These are phyloP conservation scores for Athalia rosae DNA, from an alignment of 2,888 invertebrate species.

Conservation along the genomic window DNA sequence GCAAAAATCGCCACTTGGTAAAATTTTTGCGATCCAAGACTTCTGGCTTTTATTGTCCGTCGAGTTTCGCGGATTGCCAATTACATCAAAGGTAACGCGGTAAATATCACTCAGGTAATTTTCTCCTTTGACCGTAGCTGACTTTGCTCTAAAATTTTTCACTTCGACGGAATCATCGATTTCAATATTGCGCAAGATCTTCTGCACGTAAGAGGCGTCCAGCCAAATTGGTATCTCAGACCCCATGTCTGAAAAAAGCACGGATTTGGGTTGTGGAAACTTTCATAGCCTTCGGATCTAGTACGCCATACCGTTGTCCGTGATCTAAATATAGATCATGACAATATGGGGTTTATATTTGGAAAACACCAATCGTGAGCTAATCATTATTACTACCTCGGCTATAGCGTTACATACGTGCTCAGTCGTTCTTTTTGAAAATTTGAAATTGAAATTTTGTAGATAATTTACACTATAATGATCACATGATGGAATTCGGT, in stretches of 20 bases:
- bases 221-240: constrained; percentile 59
- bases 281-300: too few relatives aligned
- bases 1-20: constrained; percentile 59
- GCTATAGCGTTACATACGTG: too few relatives aligned
- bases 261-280: too few relatives aligned
- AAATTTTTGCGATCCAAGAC: constrained; percentile 58
- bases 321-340: too few relatives aligned
- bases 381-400: too few relatives aligned
- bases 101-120: constrained; percentile 70
- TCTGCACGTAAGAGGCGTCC: constrained; percentile 61
- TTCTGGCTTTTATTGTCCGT: neutral
- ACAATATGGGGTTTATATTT: too few relatives aligned
- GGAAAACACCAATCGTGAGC: too few relatives aligned
- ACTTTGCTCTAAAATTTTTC: constrained; percentile 58
- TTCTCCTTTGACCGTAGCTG: constrained; percentile 68
- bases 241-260: constrained; percentile 19
- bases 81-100: constrained; percentile 59
- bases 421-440: too few relatives aligned
- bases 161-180: constrained; percentile 62
- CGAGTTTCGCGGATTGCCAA: constrained; percentile 46
- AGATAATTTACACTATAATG: too few relatives aligned
- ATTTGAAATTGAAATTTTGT: too few relatives aligned
- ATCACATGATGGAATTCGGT: too few relatives aligned
- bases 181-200: constrained; percentile 60
- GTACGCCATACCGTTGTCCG: too few relatives aligned